These are phyloP conservation scores for Oreochromis grahami DNA, from an alignment of 2,797 vertebrate genomes.

Conservation along the genomic window DNA sequence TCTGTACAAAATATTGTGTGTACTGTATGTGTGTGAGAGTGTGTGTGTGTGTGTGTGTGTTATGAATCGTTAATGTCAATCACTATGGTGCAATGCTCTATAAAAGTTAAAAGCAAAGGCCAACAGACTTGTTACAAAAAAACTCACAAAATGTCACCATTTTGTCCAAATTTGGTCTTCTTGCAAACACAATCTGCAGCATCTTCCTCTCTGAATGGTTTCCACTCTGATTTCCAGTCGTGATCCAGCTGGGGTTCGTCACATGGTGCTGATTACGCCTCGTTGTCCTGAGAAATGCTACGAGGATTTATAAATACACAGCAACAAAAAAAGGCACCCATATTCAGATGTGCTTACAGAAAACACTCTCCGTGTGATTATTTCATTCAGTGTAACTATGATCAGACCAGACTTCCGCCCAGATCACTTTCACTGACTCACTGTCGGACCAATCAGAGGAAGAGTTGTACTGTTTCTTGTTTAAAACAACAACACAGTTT, in stretches of 20 bases:
- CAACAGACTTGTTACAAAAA: slow-evolving; percentile 51
- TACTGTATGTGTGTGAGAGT: slow-evolving; percentile 19
- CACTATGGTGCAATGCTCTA: slow-evolving; percentile 69
- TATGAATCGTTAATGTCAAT: slow-evolving; percentile 68
- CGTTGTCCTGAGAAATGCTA: slow-evolving; percentile 1
- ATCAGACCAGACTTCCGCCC: neutral
- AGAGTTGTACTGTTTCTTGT: slow-evolving; percentile 2
- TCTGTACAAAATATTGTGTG: slow-evolving; percentile 66
- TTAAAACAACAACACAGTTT: slow-evolving; percentile 25
- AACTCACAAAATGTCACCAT: slow-evolving; percentile 12
- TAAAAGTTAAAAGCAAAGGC: slow-evolving; percentile 52
- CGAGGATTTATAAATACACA: neutral
- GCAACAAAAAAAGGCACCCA: neutral
- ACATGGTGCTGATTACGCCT: slow-evolving; percentile 58
- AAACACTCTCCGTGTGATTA: neutral
- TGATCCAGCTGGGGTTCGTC: slow-evolving; percentile 44
- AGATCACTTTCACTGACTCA: neutral
- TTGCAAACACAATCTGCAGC: slow-evolving; percentile 25
- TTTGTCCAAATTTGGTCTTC: slow-evolving; percentile 17
- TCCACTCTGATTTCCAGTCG: slow-evolving; percentile 42
- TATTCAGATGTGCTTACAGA: neutral
- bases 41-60: slow-evolving; percentile 29
- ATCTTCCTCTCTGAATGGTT: slow-evolving; percentile 47
- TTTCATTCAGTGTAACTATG: neutral
- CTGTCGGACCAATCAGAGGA: slow-evolving; percentile 58